These are phyloP conservation scores for Brachypteracias leptosomus DNA, from an alignment of 2,113 vertebrate species.

Conservation along the genomic window DNA sequence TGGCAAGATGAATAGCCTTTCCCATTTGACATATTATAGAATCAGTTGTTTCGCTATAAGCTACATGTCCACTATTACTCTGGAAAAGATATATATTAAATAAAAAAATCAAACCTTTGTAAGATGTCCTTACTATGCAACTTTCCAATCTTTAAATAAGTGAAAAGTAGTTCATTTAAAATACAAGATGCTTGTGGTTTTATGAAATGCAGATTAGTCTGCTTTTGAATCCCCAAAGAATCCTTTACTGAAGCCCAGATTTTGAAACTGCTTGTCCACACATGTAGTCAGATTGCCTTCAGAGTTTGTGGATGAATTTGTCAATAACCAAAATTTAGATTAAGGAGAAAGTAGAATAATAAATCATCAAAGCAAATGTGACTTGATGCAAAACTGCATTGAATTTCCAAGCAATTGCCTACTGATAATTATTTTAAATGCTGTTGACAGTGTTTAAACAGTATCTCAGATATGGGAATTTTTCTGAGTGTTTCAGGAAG, in stretches of 20 bases:
- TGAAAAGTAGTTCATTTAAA: background rate
- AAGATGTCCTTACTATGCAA: background rate
- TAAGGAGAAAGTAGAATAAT: background rate
- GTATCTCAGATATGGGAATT: background rate
- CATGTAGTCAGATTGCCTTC: background rate
- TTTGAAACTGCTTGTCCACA: background rate
- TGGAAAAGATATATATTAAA: background rate
- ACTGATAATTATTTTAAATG: background rate
- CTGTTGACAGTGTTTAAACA: background rate
- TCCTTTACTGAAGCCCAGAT: background rate
- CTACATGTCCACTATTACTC: background rate
- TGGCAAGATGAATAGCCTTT: accelerated
- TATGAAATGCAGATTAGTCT: background rate
- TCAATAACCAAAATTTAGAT: background rate
- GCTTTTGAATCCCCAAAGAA: background rate
- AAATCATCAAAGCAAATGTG: background rate
- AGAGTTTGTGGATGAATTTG: background rate
- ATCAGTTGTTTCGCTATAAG: background rate
- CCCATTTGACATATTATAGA: background rate
- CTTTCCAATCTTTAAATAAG: background rate
- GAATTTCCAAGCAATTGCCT: background rate
- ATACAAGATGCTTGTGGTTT: background rate
- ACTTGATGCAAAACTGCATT: background rate
- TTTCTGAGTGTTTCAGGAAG: background rate
- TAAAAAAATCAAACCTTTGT: background rate